Base-by-base conservation (phyloP, 37 sponge, comb jelly and placozoan genomes). In the Oopsacas minuta region DNA sequence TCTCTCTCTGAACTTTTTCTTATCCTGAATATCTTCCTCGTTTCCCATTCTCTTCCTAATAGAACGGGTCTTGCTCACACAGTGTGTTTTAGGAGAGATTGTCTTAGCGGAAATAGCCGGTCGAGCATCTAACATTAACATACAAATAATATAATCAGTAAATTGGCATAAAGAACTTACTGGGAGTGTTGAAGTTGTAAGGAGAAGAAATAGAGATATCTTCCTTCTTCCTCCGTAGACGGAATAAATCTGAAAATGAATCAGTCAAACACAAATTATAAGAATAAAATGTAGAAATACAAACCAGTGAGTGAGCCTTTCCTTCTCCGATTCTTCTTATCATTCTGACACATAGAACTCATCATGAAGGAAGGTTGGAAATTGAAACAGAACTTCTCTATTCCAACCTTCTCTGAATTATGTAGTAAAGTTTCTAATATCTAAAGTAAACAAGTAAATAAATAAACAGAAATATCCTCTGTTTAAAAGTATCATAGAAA, bases 251-350 rank as follows among this genome's bases (percentile, higher is more conserved):
- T 61, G 28, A 61, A 20, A 61, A 61, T n/a, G 28, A n/a, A 61
- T 61, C 75, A 32, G 28, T 32, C 7, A 15, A 42, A 42, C 49
- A 42, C 49, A 42, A 42, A 15, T 61, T 61, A 61, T 61, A 25
- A 12, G 22, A 3, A 3, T 20, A 61, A 5, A 61, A 61, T 34
- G 28, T 12, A 25, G 22, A 25, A 61, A 25, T 3, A 25, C 22
- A 25, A 20, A 61, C 75, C 75, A 32, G 75, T 61, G 7, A 61
- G 75, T 32, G 75, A 61, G 22, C 75, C 75, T 34, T 61, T 61
- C 22, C 75, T 61, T 34, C 75, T 10, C 75, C 75, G 22, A n/a
- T 61, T 61, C 75, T 61, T 61, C 75, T 61, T 61, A n/a, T 61
- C 75, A 12, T 61, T 61, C 75, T 61, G 75, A n/a, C 28, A 10